Base-by-base conservation (phyloP, 1,140 invertebrate genomes). In the Drosophila lacertosa region DNA sequence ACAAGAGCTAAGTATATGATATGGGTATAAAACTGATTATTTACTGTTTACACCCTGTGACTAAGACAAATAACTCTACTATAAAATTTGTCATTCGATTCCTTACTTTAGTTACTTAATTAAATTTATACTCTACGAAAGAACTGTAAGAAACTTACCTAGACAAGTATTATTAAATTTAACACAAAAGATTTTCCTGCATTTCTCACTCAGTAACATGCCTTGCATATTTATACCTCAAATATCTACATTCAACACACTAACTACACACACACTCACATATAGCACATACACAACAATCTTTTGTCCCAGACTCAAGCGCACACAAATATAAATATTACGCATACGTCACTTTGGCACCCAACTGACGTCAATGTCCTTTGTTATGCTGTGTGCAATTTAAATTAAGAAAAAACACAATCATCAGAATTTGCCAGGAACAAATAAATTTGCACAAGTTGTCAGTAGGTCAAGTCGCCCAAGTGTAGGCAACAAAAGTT, bases 401-500 rank as follows among this genome's bases (percentile, higher is more conserved):
- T 26, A 60, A 59, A 24, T 51, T 20, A 42, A 63, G 24, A 10
- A 15, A 29, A 18, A 54, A 18, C 54, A 44, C 20, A 11, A 16
- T 13, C 35, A 59, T 59, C 48, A 53, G 51, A 51, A 45, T n/a
- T 20, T 45, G 44, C 22, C 11, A 32, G 48, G n/a, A 54, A 68
- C 51, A 66, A 71, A 74, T 48, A 71, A 71, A 59, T 48, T 44
- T 39, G 22, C 32, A 73, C 51, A 51, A 47, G 16, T 51, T 69
- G 59, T 37, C 39, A 74, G 35, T 82, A 73, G 78, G 78, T 82
- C 78, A 82, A 82, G 78, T 77, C 62, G 69, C 69, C 73, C 40
- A 47, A 53, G 69, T 67, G 48, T 55, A 55, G 54, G 54, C 48
- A 33, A 77, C 62, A 77, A 82, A 81, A 77, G 65, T 77, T 81